A percentile compares a stretch with the other conserved stretches of the same genome.
Evolutionary conservation across 1,140 invertebrate genomes (phyloP).

Genomic region (Trachelipus rathkii): DNA sequence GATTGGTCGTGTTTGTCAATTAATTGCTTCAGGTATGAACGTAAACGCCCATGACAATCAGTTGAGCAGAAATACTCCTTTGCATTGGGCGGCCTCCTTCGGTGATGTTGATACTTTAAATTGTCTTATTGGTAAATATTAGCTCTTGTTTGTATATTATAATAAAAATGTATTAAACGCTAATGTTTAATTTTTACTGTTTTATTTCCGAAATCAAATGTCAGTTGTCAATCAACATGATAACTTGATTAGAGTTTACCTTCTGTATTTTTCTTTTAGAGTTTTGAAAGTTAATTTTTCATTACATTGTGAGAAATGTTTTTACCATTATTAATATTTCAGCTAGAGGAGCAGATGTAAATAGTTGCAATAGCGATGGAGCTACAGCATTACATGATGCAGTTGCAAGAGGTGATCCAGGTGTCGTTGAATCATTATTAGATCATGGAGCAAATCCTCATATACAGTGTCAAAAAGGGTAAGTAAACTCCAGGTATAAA

Average conservation of each 20-base stretch:
- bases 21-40: slow-evolving; percentile 57
- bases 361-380: slow-evolving; percentile 58
- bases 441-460: slow-evolving; percentile 57
- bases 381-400: slow-evolving; percentile 63
- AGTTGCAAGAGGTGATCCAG: slow-evolving; percentile 56
- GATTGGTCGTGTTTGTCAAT: slow-evolving; percentile 50
- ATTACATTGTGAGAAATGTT: too few species aligned
- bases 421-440: slow-evolving; percentile 58
- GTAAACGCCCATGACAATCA: slow-evolving; percentile 60
- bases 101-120: slow-evolving; percentile 58
- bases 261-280: too few species aligned
- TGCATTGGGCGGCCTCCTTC: slow-evolving; percentile 65
- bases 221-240: not conserved
- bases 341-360: slow-evolving; percentile 55
- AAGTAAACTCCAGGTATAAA: not conserved
- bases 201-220: not conserved
- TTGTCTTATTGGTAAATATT: slow-evolving; percentile 57
- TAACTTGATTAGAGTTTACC: too few species aligned
- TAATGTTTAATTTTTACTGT: not conserved
- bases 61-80: slow-evolving; percentile 59
- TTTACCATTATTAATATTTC: too few species aligned
- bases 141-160: slow-evolving; percentile 16
- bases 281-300: too few species aligned
- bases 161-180: slow-evolving; percentile 29
- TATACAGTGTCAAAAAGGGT: slow-evolving; percentile 55